Conservation (phyloP, 92 coral and sea anemone genomes). For the Desmophyllum pertusum region DNA sequence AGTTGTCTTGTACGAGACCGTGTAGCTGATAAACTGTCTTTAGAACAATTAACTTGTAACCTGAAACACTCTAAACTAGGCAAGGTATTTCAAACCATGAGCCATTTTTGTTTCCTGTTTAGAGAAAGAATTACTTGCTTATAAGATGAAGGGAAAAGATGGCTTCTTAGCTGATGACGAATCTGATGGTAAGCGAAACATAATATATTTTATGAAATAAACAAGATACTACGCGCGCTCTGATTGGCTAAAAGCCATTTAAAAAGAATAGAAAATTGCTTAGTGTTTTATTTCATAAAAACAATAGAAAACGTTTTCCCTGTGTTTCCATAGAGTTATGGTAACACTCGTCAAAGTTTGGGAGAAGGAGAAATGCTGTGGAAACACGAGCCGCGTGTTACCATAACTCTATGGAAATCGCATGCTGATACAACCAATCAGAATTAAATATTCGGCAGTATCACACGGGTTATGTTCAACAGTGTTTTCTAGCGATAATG, state of each 20-base stretch:
- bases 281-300: too few species aligned
- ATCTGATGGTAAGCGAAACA: conserved; percentile 54
- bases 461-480: background rate
- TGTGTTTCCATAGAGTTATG: too few species aligned
- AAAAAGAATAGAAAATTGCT: too few species aligned
- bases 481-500: background rate
- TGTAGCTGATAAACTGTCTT: background rate
- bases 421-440: background rate
- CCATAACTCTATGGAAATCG: too few species aligned
- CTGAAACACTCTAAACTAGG: background rate
- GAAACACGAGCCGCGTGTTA: too few species aligned
- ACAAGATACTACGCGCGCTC: too few species aligned
- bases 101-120: background rate
- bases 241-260: too few species aligned
- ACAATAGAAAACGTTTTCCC: too few species aligned
- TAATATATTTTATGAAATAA: too few species aligned
- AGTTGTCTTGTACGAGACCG: background rate
- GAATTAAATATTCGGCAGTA: background rate
- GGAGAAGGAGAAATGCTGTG: too few species aligned
- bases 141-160: conserved; percentile 63
- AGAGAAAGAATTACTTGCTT: conserved; percentile 77
- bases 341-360: too few species aligned
- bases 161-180: conserved; percentile 35
- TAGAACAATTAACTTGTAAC: background rate
- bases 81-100: too few species aligned